These are phyloP conservation scores for Calameuta idolon DNA, from an alignment of 2,888 invertebrate species.

Conservation along the genomic window DNA sequence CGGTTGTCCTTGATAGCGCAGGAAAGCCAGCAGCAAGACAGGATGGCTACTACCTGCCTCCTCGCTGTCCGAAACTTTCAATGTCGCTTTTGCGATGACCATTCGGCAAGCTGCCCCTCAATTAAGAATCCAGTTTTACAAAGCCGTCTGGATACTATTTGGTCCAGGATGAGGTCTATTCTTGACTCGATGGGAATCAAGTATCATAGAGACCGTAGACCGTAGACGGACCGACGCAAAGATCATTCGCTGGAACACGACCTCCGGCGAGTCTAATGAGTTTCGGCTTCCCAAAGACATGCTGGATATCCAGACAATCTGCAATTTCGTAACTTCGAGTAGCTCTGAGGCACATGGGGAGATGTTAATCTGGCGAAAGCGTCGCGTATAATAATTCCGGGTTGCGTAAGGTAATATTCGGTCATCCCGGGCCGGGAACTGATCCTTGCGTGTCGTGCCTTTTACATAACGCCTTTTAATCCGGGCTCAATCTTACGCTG, in stretches of 20 bases:
- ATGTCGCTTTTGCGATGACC: background rate
- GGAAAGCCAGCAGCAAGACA: background rate
- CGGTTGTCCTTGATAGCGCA: background rate
- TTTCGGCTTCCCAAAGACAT: background rate
- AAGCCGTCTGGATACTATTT: background rate
- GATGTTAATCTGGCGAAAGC: background rate
- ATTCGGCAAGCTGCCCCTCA: background rate
- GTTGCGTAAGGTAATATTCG: background rate
- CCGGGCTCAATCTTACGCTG: background rate
- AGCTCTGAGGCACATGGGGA: background rate
- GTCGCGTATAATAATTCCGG: background rate
- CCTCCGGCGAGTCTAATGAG: background rate
- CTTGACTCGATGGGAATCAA: background rate
- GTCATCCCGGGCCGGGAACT: background rate
- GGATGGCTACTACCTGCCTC: background rate
- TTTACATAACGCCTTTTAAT: background rate
- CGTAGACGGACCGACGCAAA: background rate
- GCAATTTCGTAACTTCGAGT: background rate
- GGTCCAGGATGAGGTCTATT: background rate
- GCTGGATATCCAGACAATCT: background rate
- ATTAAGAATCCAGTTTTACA: background rate
- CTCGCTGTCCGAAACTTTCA: background rate
- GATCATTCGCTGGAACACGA: background rate
- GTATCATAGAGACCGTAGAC: background rate
- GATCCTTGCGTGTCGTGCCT: background rate